Base-by-base conservation (phyloP, 2,888 invertebrate genomes). In the Drosophila maculinotata region DNA sequence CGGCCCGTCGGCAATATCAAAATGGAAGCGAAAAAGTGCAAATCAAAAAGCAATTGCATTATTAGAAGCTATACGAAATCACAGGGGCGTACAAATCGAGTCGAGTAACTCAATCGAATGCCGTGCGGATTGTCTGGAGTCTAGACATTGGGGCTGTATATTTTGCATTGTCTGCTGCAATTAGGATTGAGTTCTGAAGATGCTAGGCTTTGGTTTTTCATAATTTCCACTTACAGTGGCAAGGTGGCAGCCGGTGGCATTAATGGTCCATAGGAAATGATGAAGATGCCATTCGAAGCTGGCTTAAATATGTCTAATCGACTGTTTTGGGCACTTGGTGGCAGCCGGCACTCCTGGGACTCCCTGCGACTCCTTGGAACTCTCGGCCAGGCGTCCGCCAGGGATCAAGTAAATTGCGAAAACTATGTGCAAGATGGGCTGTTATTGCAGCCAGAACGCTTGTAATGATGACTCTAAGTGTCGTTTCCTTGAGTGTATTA, bases 401-500 rank as follows among this genome's bases (percentile, higher is more conserved):
- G 84, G 90, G 89, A 89, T 91, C 85, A 90, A 88, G 89, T 83
- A 89, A 90, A 90, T 90, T 89, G 89, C 89, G 86, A 83, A 90
- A 90, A 91, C 90, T 91, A 90, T 90, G 91, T 91, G 90, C 91
- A 91, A 91, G 90, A 91, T 91, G 90, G 90, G 87, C 91, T 89
- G 89, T 91, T 91, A 89, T 87, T 91, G 90, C 89, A 89, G 88
- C 90, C 90, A 90, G 90, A 91, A 88, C 83, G 88, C 89, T 91
- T 91, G 91, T 91, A 91, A 91, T 91, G 91, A 91, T 90, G 90
- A 90, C 90, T 91, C 90, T 90, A 90, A 91, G 90, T 90, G 90
- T 87, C 90, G 89, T 91, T 90, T 90, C 78, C 89, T 90, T 91
- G 90, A 91, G 91, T 91, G 90, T 90, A 91, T 91, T 90, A 90